Evolutionary conservation across 2,888 invertebrate species (phyloP).

Genomic region (Iphiclides podalirius): DNA sequence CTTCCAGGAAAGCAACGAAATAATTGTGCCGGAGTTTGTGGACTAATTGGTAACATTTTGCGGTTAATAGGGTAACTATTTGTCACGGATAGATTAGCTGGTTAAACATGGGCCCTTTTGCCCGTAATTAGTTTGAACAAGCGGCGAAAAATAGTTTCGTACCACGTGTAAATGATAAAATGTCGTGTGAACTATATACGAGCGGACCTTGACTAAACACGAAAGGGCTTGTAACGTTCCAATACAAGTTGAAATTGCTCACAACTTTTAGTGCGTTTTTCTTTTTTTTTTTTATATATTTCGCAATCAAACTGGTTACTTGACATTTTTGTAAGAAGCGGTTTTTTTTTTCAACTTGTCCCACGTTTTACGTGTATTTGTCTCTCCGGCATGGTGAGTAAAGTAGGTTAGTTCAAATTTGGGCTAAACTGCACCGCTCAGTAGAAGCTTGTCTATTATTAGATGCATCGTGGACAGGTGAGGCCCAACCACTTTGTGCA

Average conservation of each 20-base stretch:
- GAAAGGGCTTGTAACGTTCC: slow-evolving; percentile 5
- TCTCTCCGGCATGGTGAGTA: too few species aligned
- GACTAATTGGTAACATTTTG: slow-evolving; percentile 33
- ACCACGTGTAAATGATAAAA: slow-evolving; percentile 30
- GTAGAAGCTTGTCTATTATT: slow-evolving; percentile 18
- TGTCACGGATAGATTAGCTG: slow-evolving; percentile 26
- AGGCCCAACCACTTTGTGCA: slow-evolving; percentile 10
- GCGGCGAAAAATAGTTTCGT: slow-evolving; percentile 29
- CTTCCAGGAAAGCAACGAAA: slow-evolving; percentile 47
- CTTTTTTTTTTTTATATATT: background rate
- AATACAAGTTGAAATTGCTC: background rate
- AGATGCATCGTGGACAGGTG: slow-evolving; percentile 18
- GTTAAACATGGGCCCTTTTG: slow-evolving; percentile 41
- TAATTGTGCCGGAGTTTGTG: slow-evolving; percentile 44
- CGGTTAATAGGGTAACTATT: slow-evolving; percentile 26
- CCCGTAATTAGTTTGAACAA: slow-evolving; percentile 30
- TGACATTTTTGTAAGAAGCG: too few species aligned
- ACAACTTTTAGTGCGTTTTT: background rate
- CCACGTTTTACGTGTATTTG: too few species aligned
- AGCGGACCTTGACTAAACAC: slow-evolving; percentile 1
- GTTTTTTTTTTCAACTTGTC: too few species aligned
- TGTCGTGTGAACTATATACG: background rate
- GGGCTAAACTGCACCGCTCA: slow-evolving; percentile 3
- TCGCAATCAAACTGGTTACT: background rate
- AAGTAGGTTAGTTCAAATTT: slow-evolving; percentile 11